Evolutionary conservation across 2,888 invertebrate species (phyloP).

Genomic region (Polymixis flavicincta): DNA sequence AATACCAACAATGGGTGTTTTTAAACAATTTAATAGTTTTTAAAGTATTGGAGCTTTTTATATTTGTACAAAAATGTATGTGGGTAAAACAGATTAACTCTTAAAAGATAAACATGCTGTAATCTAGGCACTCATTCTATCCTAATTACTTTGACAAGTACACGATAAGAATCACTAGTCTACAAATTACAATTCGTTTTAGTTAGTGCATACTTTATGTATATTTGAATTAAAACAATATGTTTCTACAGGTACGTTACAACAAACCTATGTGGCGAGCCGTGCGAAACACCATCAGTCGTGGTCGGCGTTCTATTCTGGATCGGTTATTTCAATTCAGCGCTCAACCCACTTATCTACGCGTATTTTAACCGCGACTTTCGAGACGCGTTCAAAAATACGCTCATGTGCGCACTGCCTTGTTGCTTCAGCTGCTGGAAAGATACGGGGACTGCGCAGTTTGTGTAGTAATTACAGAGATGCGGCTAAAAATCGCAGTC

Average conservation of each 20-base stretch:
- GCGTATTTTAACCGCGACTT: conserved; percentile 93
- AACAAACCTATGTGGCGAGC: conserved; percentile 95
- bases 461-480: conserved; percentile 85
- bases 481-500: conserved; percentile 69
- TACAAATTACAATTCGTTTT: neutral
- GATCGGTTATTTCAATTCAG: conserved; percentile 95
- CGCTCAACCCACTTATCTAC: conserved; percentile 96
- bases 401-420: conserved; percentile 95
- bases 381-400: conserved; percentile 98
- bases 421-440: conserved; percentile 95
- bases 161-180: neutral
- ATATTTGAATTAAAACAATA: neutral
- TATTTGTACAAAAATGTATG: neutral
- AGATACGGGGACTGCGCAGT: conserved; percentile 91
- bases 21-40: neutral
- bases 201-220: neutral
- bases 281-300: conserved; percentile 95
- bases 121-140: too few relatives aligned
- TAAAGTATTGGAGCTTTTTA: neutral
- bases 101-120: neutral
- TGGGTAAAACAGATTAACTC: neutral
- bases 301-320: conserved; percentile 98
- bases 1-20: too few relatives aligned
- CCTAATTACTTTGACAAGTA: too few relatives aligned
- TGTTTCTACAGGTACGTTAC: conserved; percentile 93